These are phyloP conservation scores for Ptychobarbus kaznakovi DNA, from an alignment of 2,797 vertebrate species.

Conservation along the genomic window DNA sequence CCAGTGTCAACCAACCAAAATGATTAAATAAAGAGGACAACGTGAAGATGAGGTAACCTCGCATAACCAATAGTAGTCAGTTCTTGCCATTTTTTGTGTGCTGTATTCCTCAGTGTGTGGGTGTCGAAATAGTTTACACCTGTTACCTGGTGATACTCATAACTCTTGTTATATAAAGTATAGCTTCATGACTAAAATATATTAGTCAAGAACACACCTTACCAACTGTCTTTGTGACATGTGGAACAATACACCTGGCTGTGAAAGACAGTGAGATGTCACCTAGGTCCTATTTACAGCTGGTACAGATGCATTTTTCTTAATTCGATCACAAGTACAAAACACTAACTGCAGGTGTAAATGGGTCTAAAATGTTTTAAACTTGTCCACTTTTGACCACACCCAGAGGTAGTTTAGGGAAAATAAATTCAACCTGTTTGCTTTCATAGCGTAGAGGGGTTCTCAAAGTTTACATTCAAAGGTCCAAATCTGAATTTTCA, in stretches of 20 bases:
- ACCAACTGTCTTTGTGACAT: not conserved
- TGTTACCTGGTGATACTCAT: not conserved
- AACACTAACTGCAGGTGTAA: not conserved
- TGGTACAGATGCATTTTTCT: not conserved
- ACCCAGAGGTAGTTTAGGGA: not conserved
- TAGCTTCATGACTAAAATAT: not conserved
- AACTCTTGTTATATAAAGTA: not conserved
- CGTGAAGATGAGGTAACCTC: not conserved
- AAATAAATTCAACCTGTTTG: not conserved
- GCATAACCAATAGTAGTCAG: not conserved
- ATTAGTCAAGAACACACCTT: not conserved
- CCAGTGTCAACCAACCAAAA: not conserved
- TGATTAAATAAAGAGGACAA: not conserved
- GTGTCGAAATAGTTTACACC: not conserved
- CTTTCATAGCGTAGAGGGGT: not conserved
- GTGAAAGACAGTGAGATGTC: no score
- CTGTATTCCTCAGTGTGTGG: not conserved
- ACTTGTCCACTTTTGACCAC: not conserved
- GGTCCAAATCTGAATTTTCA: no score
- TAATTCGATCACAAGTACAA: not conserved
- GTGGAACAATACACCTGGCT: not conserved
- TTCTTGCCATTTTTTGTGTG: not conserved
- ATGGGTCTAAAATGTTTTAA: not conserved
- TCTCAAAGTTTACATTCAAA: no score
- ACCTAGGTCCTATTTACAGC: not conserved